Conservation (phyloP, 2,113 vertebrate species). For the Phasianus colchicus region DNA sequence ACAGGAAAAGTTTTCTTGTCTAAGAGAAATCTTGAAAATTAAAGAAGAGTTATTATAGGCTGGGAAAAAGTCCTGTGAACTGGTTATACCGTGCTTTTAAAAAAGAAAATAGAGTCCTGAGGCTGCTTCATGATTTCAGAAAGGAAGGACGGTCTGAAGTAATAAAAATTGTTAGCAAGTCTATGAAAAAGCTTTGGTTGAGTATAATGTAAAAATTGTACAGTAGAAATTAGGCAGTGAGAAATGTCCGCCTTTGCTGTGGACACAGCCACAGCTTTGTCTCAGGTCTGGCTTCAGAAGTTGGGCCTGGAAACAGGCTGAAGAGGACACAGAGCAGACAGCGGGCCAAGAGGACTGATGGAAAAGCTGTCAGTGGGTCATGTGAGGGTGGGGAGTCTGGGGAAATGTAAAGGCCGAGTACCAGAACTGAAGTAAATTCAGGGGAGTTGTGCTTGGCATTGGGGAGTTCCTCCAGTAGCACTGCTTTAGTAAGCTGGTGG, state of each 20-base stretch:
- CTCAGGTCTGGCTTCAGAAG: background rate
- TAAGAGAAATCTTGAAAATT: background rate
- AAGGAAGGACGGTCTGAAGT: background rate
- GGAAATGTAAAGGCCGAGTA: background rate
- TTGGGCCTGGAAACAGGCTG: background rate
- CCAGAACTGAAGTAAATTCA: background rate
- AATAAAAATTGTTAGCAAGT: background rate
- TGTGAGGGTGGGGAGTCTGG: background rate
- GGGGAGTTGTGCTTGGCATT: accelerated
- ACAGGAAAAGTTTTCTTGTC: background rate
- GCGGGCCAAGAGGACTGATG: background rate
- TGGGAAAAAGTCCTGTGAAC: background rate
- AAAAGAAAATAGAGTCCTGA: background rate
- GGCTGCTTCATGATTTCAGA: background rate
- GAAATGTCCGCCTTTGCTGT: accelerated
- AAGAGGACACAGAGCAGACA: background rate
- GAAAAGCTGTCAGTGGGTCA: background rate
- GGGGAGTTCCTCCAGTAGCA: background rate
- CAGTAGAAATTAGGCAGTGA: background rate
- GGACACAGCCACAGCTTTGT: background rate
- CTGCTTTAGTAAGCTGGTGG: background rate
- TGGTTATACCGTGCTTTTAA: background rate
- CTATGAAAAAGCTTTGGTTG: background rate
- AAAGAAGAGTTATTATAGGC: background rate
- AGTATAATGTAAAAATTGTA: background rate